Base-by-base conservation (phyloP, 2,888 invertebrate genomes). In the Atethmia centrago region DNA sequence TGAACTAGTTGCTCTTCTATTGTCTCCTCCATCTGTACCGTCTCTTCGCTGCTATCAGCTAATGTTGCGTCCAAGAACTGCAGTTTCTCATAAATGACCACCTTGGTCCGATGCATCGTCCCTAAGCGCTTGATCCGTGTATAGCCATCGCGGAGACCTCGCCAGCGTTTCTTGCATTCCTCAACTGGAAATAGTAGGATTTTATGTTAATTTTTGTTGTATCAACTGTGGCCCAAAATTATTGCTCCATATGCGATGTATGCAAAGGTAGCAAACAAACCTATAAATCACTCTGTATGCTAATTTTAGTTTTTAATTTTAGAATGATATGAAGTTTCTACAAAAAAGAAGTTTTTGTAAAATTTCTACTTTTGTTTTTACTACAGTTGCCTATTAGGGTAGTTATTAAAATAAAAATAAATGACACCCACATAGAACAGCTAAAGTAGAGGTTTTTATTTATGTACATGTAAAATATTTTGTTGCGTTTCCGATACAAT, bases 161-260 rank as follows among this genome's bases (percentile, higher is more conserved):
- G 92, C 97, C 97, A 97, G 56, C 97, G 94, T 83, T 96, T 96
- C 82, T 96, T 96, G 90, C 97, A 97, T 93, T 97, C 97, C 83
- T 96, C 96, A 87, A 96, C 96, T 96, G 92, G 47, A 95, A 95
- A 82, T 72, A 1, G 12, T 28, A 19, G 14, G 1, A 12, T 36
- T 1, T 1, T 49, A 1, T 4, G n/a, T 77, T 69, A 28, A 19
- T 47, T 16, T 31, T n/a, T 55, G n/a, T 19, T 64, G 19, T 51
- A 21, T 3, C 45, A 10, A 25, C 25, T 62, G 25, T 42, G 12
- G 12, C 12, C 12, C 12, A 42, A 25, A 61, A n/a, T 19, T 19
- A 0, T 25, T 19, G 25, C 10, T 25, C 10, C 3, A 0, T 40
- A 25, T 0, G n/a, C 7, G 19, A 42, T 62, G 19, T 42, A 19